A percentile compares a stretch with the other conserved stretches of the same genome.
Conservation (phyloP, 2,888 invertebrate genomes). For the Pimpla rufipes region DNA sequence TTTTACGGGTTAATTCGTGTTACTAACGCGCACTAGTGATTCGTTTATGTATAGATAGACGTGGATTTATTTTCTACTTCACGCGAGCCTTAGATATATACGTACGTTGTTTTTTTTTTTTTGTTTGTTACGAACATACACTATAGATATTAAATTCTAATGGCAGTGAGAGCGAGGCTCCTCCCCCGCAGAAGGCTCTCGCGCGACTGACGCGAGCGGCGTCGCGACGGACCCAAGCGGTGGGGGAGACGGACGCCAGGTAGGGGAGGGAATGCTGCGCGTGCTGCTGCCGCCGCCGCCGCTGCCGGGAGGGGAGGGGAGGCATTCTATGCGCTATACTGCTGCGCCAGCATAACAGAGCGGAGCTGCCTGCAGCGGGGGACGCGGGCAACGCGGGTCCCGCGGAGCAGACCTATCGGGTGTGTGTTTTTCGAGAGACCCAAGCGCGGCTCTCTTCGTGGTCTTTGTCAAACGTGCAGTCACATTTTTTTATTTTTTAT, state of each 20-base stretch:
- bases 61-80: no score
- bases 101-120: constrained; percentile 18
- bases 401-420: not conserved
- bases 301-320: constrained; percentile 21
- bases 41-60: not conserved
- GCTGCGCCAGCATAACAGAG: constrained; percentile 36
- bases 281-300: constrained; percentile 45
- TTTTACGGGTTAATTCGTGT: no score
- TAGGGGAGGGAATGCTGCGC: constrained; percentile 75
- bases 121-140: constrained; percentile 38
- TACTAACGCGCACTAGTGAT: not conserved
- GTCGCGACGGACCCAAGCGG: constrained; percentile 73
- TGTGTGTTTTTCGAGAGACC: not conserved
- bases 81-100: not conserved
- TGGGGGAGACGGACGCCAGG: constrained; percentile 71
- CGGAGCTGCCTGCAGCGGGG: constrained; percentile 25
- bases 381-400: constrained; percentile 49
- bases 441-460: no score
- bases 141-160: constrained; percentile 75
- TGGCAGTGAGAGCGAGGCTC: constrained; percentile 80
- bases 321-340: constrained; percentile 51
- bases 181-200: constrained; percentile 84
- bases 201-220: constrained; percentile 83
- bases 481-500: no score
- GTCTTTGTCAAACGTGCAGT: no score